Evolutionary conservation across 2,888 invertebrate genomes (phyloP), one percentile per base, ranked within the genome.

Genomic region (Hypselothyrea guttata): DNA sequence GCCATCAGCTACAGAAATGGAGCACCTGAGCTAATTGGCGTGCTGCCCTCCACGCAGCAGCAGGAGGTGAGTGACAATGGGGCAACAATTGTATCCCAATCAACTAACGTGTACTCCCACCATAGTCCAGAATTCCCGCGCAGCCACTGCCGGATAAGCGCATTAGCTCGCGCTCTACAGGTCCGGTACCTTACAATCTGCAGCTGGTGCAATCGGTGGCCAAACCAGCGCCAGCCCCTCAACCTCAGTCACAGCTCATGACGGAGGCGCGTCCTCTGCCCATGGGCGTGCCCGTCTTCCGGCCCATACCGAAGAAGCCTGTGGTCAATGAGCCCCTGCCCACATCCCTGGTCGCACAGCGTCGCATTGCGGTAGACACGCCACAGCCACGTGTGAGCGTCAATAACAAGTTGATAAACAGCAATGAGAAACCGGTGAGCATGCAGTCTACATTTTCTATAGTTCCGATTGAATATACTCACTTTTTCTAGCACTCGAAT

Each of bases 211-310:
- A 78, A 35, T 68, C 74, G 46, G 62, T 42, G 52, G 59, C 61
- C 22, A 22, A 22, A 22, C 22, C 5, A 11, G n/a, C 15, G 28
- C 47, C 31, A 28, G n/a, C 15, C 22, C 47, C 31, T 22, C 78
- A 74, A 56, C 38, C 42, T 22, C 75, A 69, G 1, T 7, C 46
- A 1, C 28, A 42, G 16, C 68, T 89, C 1, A 89, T 90, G 89
- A 89, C 92, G 9, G 90, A 92, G 87, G 92, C 92, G 0, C 91
- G 92, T 47, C 92, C 92, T 0, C 87, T 92, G 75, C 91, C 91
- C 1, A 90, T 92, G 89, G 92, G 92, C 7, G 93, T 96, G 7
- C 96, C 96, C 28, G 93, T 95, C 0, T 96, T 96, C 89, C 94
- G 92, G 85, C 96, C 96, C 0, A 91, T 96, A 67, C 95, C 95